Base-by-base conservation (phyloP, 2,888 invertebrate genomes). In the Sarcophaga subvicina region DNA sequence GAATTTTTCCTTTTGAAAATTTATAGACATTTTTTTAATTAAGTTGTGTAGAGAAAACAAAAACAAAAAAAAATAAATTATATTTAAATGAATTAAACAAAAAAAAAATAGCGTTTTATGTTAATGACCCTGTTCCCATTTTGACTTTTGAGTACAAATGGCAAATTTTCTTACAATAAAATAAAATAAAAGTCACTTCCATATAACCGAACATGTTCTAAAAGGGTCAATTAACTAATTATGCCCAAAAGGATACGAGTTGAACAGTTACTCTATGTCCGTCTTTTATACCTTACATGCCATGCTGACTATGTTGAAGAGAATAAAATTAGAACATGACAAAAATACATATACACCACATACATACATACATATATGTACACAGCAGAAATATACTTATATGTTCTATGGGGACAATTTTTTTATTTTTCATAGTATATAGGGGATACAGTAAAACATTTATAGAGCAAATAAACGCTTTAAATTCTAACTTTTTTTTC, bases 181-280 rank as follows among this genome's bases (percentile, higher is more conserved):
- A 75, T 73, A 14, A 54, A 54, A 54, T 12, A 17, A 54, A 54
- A 54, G 14, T 14, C 54, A 12, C 12, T 60, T 73, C 54, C 37
- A 17, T 14, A 54, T 54, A 37, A 17, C 54, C 12, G 54, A 54
- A 59, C 66, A 49, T 76, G 76, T 64, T 71, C 45, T 45, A 86
- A 85, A 83, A 69, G 85, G 88, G 88, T 87, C 86, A 88, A 88
- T 88, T 88, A 88, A 88, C 86, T 88, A 88, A 88, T 87, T 87
- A 88, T 80, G 76, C 89, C 71, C 85, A 64, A 84, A 87, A 83
- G 88, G 73, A 85, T 86, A 76, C 37, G 27, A 22, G 82, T 54
- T 54, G 1, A 54, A 37, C 10, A 37, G 37, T 37, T 10, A 37
- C 37, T 37, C 37, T 37, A 37, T 0, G 37, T 37, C 37, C 37